These are phyloP conservation scores for Bombylius major DNA, from an alignment of 2,888 invertebrate species.

Conservation along the genomic window DNA sequence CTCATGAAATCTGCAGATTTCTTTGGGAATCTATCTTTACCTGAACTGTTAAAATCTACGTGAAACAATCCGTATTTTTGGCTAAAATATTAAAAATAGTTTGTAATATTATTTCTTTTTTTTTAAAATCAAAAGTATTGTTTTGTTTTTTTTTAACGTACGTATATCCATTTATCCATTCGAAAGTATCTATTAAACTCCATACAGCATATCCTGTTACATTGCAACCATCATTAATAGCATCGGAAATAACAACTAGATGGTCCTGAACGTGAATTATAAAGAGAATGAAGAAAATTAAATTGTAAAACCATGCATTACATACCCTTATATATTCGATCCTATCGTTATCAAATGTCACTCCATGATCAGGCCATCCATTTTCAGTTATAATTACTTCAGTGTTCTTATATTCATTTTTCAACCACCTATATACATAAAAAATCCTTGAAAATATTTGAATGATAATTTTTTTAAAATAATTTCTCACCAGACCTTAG, in stretches of 20 bases:
- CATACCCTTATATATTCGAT: constrained; percentile 21
- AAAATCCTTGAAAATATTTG: too few species aligned
- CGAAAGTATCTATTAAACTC: constrained; percentile 29
- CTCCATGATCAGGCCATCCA: constrained; percentile 40
- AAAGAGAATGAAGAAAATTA: neutral
- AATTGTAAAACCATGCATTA: too few species aligned
- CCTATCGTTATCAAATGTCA: constrained; percentile 34
- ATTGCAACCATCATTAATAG: constrained; percentile 24
- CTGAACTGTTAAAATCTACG: constrained; percentile 49
- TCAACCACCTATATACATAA: constrained; percentile 37
- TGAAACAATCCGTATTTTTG: constrained; percentile 54
- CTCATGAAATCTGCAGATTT: constrained; percentile 38
- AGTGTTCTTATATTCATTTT: constrained; percentile 41
- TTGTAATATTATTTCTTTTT: constrained; percentile 1
- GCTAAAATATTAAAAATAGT: constrained; percentile 37
- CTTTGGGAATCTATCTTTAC: constrained; percentile 48
- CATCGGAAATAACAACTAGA: constrained; percentile 22
- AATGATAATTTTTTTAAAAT: neutral
- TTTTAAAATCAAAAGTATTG: neutral
- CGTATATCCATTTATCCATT: constrained; percentile 27
- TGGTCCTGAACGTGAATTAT: constrained; percentile 17
- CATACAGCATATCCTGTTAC: constrained; percentile 24
- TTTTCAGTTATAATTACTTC: constrained; percentile 47
- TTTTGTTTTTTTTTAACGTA: constrained; percentile 15
- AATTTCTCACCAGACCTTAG: constrained; percentile 5